A percentile compares a stretch with the other conserved stretches of the same genome.
These are phyloP conservation scores for Apis florea DNA, from an alignment of 1,140 invertebrate species.

Conservation along the genomic window DNA sequence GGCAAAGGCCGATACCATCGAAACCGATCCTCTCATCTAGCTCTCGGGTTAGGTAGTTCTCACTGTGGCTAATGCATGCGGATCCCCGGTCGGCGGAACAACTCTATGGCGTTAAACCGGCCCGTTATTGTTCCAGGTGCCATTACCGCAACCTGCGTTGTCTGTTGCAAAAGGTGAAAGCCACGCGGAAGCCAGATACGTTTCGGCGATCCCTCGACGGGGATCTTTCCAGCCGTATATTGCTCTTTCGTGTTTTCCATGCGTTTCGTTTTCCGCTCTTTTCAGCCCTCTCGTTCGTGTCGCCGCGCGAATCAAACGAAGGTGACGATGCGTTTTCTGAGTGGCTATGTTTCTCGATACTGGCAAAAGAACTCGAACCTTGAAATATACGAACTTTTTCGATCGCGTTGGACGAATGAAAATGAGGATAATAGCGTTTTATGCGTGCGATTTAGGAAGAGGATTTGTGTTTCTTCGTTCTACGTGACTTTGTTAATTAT, in stretches of 20 bases:
- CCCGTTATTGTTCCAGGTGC: slow-evolving; percentile 69
- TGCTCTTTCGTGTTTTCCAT: background rate
- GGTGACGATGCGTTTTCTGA: too few species aligned
- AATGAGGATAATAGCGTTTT: too few species aligned
- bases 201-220: slow-evolving; percentile 10
- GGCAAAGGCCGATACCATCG: slow-evolving; percentile 68
- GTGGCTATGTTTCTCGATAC: too few species aligned
- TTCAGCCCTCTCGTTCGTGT: background rate
- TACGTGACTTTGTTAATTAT: too few species aligned
- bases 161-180: slow-evolving; percentile 67
- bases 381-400: too few species aligned
- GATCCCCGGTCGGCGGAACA: slow-evolving; percentile 60
- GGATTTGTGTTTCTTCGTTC: too few species aligned
- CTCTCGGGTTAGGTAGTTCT: slow-evolving; percentile 65
- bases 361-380: too few species aligned
- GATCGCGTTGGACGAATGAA: too few species aligned
- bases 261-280: background rate
- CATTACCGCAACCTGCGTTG: slow-evolving; percentile 64
- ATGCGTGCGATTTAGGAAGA: too few species aligned
- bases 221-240: background rate
- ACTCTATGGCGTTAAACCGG: slow-evolving; percentile 67
- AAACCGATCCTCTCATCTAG: slow-evolving; percentile 69
- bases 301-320: too few species aligned
- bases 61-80: slow-evolving; percentile 67
- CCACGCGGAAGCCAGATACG: slow-evolving; percentile 53